A percentile compares a stretch with the other conserved stretches of the same genome.
These are phyloP conservation scores for Phasia obesa DNA, from an alignment of 2,888 invertebrate genomes.

Conservation along the genomic window DNA sequence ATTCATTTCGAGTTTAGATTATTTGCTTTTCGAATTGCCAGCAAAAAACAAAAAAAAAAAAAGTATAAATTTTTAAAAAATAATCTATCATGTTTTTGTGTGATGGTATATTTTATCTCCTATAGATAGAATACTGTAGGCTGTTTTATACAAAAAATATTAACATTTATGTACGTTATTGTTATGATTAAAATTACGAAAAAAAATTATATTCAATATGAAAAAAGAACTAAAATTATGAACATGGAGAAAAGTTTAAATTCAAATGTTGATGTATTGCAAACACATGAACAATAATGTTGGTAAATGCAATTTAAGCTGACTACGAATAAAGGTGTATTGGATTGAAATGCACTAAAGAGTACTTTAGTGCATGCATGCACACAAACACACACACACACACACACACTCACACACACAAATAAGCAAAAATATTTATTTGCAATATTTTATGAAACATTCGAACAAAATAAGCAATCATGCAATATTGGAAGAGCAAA, in stretches of 20 bases:
- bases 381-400: background rate
- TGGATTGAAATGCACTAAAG: background rate
- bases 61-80: slow-evolving; percentile 13
- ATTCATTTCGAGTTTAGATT: slow-evolving; percentile 38
- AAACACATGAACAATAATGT: slow-evolving; percentile 14
- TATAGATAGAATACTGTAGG: background rate
- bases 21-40: slow-evolving; percentile 17
- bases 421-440: background rate
- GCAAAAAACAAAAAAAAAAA: slow-evolving; percentile 4
- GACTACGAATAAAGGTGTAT: background rate
- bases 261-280: slow-evolving; percentile 11
- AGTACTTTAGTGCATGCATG: background rate
- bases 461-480: background rate
- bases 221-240: slow-evolving; percentile 1
- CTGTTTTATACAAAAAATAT: slow-evolving; percentile 13
- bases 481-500: background rate
- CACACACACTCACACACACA: background rate
- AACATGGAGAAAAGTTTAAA: background rate
- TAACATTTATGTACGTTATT: slow-evolving; percentile 32
- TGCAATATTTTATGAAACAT: background rate
- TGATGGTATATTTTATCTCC: slow-evolving; percentile 5
- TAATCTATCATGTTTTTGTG: slow-evolving; percentile 31
- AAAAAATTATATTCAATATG: background rate
- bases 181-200: slow-evolving; percentile 38
- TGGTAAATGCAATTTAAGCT: slow-evolving; percentile 15